These are phyloP conservation scores for Dasypogon diadema DNA, from an alignment of 2,888 invertebrate genomes.

Conservation along the genomic window DNA sequence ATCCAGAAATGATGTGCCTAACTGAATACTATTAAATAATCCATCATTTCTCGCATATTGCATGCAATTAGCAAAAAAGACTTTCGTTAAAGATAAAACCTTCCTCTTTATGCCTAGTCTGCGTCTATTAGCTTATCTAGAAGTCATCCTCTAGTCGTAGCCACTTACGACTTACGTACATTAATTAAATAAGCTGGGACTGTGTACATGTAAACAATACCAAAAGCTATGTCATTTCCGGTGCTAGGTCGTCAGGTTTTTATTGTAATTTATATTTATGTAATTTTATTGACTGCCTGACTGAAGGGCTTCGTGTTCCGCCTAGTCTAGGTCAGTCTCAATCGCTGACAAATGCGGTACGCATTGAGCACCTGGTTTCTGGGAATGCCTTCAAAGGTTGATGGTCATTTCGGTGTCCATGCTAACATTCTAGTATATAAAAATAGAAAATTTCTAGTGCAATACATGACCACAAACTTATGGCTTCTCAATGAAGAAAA, in stretches of 20 bases:
- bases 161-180: background rate
- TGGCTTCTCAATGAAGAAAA: slow-evolving; percentile 3
- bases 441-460: slow-evolving; percentile 45
- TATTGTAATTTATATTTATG: background rate
- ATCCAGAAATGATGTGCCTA: no score
- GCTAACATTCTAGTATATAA: slow-evolving; percentile 23
- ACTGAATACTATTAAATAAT: no score
- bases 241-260: background rate
- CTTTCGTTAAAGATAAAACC: no score
- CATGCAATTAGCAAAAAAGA: no score
- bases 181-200: background rate
- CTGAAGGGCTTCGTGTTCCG: slow-evolving; percentile 10
- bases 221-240: background rate
- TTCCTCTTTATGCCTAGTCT: background rate
- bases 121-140: background rate
- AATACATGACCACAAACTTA: slow-evolving; percentile 12
- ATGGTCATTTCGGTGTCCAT: slow-evolving; percentile 32
- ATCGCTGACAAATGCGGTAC: background rate
- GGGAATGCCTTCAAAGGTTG: slow-evolving; percentile 21
- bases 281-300: background rate
- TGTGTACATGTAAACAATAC: background rate
- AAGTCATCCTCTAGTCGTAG: background rate
- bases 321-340: background rate
- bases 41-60: no score
- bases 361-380: slow-evolving; percentile 1